Evolutionary conservation across 1,140 invertebrate genomes (phyloP), one percentile per base, ranked within the genome.

Genomic region (Trichonephila clavata): DNA sequence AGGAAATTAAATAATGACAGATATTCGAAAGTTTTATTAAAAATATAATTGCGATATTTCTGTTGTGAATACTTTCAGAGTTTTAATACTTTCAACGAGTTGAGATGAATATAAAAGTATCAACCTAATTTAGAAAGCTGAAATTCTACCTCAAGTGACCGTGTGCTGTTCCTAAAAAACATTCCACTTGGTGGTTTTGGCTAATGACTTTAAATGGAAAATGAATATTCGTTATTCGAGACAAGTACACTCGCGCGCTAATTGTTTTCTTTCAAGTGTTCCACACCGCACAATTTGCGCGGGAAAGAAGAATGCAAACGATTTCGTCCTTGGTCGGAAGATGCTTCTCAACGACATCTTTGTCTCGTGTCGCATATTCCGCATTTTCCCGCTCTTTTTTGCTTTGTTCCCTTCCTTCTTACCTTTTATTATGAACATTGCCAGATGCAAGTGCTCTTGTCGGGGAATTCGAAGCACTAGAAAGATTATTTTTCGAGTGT

Each of bases 201-300:
- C 16, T 77, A 7, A 77, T 77, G 71, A 77, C 71, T 77, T 27
- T 77, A 77, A 77, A 77, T 77, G 71, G 71, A 39, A 77, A 77
- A 16, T 18, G 13, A 24, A 32, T 39, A 39, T 77, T 77, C 32
- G 71, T 77, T 27, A 39, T 77, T 16, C 18, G 27, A 39, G 71
- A 32, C 16, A 77, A 77, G 27, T 77, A 77, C 71, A 10, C 50
- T 50, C 7, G 32, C 32, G 27, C 71, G 18, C 1, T 39, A 77
- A 32, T 39, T 77, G 61, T 39, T 77, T 32, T 18, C 32, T 32
- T 27, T 16, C 27, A 18, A 77, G 71, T 39, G 71, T 27, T 68
- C 21, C 10, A 24, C 65, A 24, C 65, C 6, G 21, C 65, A 61
- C 10, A 50, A 61, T 20, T 61, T 61, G 60, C 60, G 60, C 60